Evolutionary conservation across 2,797 vertebrate species (phyloP).

Genomic region (Oreochromis mossambicus): DNA sequence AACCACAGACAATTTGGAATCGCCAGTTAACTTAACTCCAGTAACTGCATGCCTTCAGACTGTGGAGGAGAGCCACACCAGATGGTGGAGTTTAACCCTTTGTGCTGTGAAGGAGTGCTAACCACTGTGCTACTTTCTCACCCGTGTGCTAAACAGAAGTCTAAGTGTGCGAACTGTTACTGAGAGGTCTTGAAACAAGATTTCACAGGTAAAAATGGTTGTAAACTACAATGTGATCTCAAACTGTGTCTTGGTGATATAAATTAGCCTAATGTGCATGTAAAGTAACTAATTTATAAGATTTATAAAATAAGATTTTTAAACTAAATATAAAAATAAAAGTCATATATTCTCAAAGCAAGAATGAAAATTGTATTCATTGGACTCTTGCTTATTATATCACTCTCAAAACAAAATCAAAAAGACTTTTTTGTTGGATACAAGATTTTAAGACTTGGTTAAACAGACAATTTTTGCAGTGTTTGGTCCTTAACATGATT

Average conservation of each 20-base stretch:
- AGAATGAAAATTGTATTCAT: neutral
- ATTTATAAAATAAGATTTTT: neutral
- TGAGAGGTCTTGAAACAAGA: neutral
- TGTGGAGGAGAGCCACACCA: neutral
- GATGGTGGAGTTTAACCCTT: neutral
- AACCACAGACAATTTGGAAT: neutral
- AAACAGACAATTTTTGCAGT: neutral
- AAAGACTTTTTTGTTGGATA: fast-evolving
- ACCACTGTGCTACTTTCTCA: neutral
- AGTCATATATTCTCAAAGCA: neutral
- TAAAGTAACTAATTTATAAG: neutral
- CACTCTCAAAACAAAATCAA: neutral
- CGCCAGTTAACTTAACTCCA: fast-evolving
- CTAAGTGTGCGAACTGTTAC: neutral
- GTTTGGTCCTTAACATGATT: neutral
- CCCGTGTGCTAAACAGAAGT: neutral
- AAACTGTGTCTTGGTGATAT: neutral
- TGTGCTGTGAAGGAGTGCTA: neutral
- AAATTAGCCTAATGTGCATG: fast-evolving
- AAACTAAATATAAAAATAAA: neutral
- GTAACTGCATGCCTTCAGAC: neutral
- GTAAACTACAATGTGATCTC: neutral
- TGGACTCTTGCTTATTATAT: neutral
- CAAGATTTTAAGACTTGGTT: neutral
- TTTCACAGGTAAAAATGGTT: neutral